Base-by-base conservation (phyloP, 1,140 invertebrate species). In the Rhysida immarginata region DNA sequence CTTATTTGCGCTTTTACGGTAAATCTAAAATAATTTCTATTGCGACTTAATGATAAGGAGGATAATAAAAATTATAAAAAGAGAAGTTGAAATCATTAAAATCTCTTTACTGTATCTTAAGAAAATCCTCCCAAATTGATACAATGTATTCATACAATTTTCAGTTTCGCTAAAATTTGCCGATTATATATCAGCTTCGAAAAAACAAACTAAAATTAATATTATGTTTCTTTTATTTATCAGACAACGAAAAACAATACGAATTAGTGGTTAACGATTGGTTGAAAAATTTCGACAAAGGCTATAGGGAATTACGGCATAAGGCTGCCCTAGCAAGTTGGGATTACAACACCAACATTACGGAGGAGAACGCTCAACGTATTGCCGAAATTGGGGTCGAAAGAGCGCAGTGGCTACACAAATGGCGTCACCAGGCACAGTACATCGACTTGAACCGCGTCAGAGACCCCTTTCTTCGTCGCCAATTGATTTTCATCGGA, bases 341-440 rank as follows among this genome's bases (percentile, higher is more conserved):
- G 53, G 43, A 54, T 8, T 54, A 54, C 25, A 54, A 54, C 41
- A 54, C 53, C 16, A 54, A 54, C 53, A 80, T 86, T 44, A 86
- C 84, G 0, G 81, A 83, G 54, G 63, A 64, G 25, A 86, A 84
- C 68, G 75, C 78, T 25, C 73, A 79, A 14, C 72, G 76, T 2
- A 8, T 54, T 13, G 26, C 41, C 2, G 41, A 54, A 8, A n/a
- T 14, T 8, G 41, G 53, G 8, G 25, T 54, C 2, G 8, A 16
- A 5, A 23, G 41, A 24, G 27, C 29, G 2, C 11, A 13, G 5
- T 54, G 27, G 26, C 43, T 54, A 20, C 21, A 26, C n/a, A 35
- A 35, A 2, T 54, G 53, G 53, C 5, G 53, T 24, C 2, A 44
- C 2, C 5, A 54, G 45, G 53, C 53, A 2, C 24, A 54, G 21